A percentile compares a stretch with the other conserved stretches of the same genome.
Conservation (phyloP, 2,888 invertebrate species). For the Drosophila macrospina region DNA sequence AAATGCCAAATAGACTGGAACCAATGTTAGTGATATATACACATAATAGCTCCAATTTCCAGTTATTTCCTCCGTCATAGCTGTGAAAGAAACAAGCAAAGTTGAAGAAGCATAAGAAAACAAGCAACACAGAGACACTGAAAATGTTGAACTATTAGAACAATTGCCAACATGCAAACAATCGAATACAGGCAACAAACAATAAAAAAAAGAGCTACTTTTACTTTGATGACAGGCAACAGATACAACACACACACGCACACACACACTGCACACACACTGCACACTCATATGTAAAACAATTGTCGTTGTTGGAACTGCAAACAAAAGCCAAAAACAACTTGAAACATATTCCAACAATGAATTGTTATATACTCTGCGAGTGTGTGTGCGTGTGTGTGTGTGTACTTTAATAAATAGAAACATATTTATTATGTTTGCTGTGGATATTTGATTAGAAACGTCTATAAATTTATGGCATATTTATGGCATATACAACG, state of each 20-base stretch:
- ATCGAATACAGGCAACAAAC: conserved; percentile 3
- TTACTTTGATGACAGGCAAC: conserved; percentile 30
- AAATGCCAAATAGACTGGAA: conserved; percentile 85
- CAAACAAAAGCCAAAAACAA: conserved; percentile 38
- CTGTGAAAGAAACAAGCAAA: conserved; percentile 60
- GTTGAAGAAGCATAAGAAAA: background rate
- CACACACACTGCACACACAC: conserved; percentile 7
- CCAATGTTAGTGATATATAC: conserved; percentile 83
- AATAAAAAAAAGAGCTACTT: conserved; percentile 6
- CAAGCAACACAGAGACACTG: background rate
- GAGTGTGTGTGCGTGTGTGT: conserved; percentile 13
- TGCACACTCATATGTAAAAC: conserved; percentile 13
- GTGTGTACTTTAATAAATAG: conserved; percentile 39
- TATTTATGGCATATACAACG: conserved; percentile 10
- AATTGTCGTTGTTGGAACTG: conserved; percentile 27
- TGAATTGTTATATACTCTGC: conserved; percentile 29
- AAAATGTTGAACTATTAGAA: conserved; percentile 39
- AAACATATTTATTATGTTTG: conserved; percentile 52
- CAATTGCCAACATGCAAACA: conserved; percentile 51
- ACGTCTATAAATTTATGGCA: conserved; percentile 54
- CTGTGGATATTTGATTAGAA: conserved; percentile 67
- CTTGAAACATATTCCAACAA: conserved; percentile 29
- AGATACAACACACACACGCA: conserved; percentile 20
- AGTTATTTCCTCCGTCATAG: conserved; percentile 85
- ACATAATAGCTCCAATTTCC: conserved; percentile 84